Evolutionary conservation across 2,113 vertebrate genomes (phyloP).

Genomic region (Cettia cetti): DNA sequence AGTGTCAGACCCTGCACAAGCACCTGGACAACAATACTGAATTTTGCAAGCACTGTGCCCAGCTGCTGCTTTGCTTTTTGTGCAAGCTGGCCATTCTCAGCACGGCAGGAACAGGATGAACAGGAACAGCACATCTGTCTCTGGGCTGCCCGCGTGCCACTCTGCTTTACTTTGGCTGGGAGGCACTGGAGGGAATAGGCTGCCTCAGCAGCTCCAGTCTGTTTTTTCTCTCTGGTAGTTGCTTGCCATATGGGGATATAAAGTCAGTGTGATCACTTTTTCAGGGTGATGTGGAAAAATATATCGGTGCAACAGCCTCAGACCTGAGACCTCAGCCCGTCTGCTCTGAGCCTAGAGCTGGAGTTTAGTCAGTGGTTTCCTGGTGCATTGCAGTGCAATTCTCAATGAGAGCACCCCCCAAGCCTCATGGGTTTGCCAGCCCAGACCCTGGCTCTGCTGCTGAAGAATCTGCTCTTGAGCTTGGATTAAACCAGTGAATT

Average conservation of each 20-base stretch:
- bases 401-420: neutral
- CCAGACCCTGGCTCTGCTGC: neutral
- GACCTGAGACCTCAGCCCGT: neutral
- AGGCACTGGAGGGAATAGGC: neutral
- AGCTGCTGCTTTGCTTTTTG: neutral
- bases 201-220: neutral
- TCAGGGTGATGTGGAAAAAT: neutral
- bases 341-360: neutral
- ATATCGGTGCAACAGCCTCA: neutral
- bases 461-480: neutral
- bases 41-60: neutral
- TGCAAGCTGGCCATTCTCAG: neutral
- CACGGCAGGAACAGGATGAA: neutral
- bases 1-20: neutral
- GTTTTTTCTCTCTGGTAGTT: neutral
- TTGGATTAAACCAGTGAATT: neutral
- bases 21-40: neutral
- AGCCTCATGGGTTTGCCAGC: neutral
- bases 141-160: accelerated
- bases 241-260: neutral
- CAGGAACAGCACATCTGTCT: neutral
- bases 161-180: accelerated
- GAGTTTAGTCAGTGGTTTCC: neutral
- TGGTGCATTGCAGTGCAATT: neutral
- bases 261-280: accelerated